phyloP scores from a whole-genome alignment of 2,888 invertebrate species.

The Plusia festucae region DNA sequence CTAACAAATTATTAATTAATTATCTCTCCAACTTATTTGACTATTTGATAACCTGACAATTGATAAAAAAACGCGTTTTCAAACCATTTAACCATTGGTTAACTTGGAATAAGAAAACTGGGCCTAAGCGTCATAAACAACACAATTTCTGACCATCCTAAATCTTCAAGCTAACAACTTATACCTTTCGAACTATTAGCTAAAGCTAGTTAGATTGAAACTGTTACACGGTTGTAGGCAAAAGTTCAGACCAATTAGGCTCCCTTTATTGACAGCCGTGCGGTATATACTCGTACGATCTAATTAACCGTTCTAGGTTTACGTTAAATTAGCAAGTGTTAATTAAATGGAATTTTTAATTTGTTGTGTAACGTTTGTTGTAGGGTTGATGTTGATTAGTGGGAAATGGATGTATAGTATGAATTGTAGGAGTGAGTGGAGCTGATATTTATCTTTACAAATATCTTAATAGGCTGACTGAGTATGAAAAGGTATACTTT shows the following conservation, averaged over 20 bases:
- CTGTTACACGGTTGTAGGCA: conserved; percentile 22
- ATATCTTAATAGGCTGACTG: no score
- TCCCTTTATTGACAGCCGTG: conserved; percentile 46
- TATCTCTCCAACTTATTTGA: no score
- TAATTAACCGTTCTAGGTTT: conserved; percentile 40
- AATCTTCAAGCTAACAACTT: conserved; percentile 33
- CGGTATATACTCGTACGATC: conserved; percentile 32
- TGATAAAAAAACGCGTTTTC: no score
- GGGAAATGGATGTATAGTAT: neutral
- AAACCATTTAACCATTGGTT: no score
- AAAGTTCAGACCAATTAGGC: conserved; percentile 57
- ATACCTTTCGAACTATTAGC: conserved; percentile 36
- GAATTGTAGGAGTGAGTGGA: no score
- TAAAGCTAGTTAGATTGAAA: conserved; percentile 54
- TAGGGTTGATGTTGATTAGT: neutral
- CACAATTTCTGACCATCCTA: neutral
- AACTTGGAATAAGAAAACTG: no score
- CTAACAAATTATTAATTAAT: no score
- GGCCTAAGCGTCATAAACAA: no score
- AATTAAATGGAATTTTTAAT: neutral
- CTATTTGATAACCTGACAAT: no score
- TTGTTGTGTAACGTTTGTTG: neutral
- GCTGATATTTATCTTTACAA: no score
- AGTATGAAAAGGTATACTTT: no score
- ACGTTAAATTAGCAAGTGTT: conserved; percentile 20